Base-by-base conservation (phyloP, 2,113 vertebrate species). In the Pelvicachromis taeniatus region DNA sequence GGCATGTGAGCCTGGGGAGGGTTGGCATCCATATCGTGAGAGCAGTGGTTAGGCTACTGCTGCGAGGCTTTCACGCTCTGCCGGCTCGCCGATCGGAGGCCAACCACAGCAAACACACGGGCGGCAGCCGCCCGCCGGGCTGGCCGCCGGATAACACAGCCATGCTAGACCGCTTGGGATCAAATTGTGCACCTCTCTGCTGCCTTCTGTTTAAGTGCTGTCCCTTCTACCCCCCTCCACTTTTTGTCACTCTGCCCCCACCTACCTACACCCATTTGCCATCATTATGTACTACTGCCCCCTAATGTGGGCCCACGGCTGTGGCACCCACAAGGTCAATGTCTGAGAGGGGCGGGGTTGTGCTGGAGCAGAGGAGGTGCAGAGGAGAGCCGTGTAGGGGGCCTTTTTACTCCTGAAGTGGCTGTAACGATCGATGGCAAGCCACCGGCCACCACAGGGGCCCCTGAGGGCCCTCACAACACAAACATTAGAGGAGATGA, bases 281-380 rank as follows among this genome's bases (percentile, higher is more conserved):
- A 92, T 93, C 94, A 95, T 95, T 95, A 95, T 94, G 93, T 93
- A 77, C 90, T 94, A 91, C 94, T 95, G 95, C 95, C 95, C 91
- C 95, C 96, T 95, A 88, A 93, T 95, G 95, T 4, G 92, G 82
- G 92, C 84, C 88, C 63, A 78, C 40, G 86, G 92, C 88, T 92
- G 85, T 92, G 92, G 80, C 81, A 92, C 81, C 91, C 93, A 80
- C 56, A 85, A 93, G 95, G 94, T 95, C 95, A 95, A 84, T 58
- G 85, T 61, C 68, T 82, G 83, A 80, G 85, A 59, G 84, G 68
- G 54, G 68, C 2, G 42, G 42, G 68, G 68, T 31, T 75, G 68
- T 19, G 68, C 42, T 75, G 68, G 9, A 75, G 68, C 23, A 45
- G 6, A 75, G 6, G 68, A 19, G 16, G 68, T 3, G 68, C 42